Base-by-base conservation (phyloP, 1,140 invertebrate species). In the Drosophila arawakana region DNA sequence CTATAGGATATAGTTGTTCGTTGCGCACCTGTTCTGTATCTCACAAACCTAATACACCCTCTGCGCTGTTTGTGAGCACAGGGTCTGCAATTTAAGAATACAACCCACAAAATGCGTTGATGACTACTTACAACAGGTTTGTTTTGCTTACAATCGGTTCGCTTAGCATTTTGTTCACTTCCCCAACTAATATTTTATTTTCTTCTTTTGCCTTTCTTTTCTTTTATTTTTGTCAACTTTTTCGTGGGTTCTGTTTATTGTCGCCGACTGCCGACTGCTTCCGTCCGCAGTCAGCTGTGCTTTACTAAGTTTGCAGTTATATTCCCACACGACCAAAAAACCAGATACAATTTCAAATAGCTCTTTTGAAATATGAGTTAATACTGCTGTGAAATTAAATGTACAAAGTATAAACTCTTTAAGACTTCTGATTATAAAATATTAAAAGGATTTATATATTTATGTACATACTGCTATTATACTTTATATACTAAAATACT, bases 291-390 rank as follows among this genome's bases (percentile, higher is more conserved):
- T 30, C 25, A 3, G 5, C 25, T 30, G 25, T 30, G 25, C 1
- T 30, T 30, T 30, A 66, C 80, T 73, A 60, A 70, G 82, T 66
- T 83, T 82, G 76, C 67, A 78, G 76, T 76, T 83, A 80, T 83
- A 80, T 82, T 83, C 76, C 63, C 80, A 80, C 76, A 75, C 34
- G 59, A 50, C 34, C 46, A 54, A 5, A 54, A 54, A 54, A n/a
- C 37, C 34, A 61, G 46, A 34, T 7, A 21, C 44, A 47, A 37
- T 13, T 37, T 18, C 34, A 18, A 1, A 18, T 18, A 1, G 18
- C 18, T 18, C 18, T 18, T 18, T 18, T 18, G 18, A 18, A n/a
- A n/a, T n/a, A n/a, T n/a, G n/a, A n/a, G n/a, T n/a, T n/a, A n/a
- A n/a, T n/a, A n/a, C n/a, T n/a, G n/a, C n/a, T n/a, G n/a, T n/a